These are phyloP conservation scores for Drosophila obscura DNA, from an alignment of 1,140 invertebrate genomes.

Conservation along the genomic window DNA sequence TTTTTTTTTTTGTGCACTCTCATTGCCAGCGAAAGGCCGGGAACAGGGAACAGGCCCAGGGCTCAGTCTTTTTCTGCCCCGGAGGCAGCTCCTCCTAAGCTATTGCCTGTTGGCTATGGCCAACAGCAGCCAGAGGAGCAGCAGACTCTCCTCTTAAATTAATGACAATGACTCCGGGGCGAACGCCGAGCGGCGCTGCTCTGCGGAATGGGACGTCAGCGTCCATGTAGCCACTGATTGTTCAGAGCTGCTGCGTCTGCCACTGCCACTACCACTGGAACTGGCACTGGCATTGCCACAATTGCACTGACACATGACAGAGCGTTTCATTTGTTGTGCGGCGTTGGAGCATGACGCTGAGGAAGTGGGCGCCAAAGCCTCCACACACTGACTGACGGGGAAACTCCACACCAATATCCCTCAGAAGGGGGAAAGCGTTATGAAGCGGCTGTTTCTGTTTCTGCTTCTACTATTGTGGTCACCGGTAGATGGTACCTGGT, in stretches of 20 bases:
- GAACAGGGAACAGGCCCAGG: slow-evolving; percentile 31
- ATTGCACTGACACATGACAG: slow-evolving; percentile 79
- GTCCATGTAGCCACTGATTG: slow-evolving; percentile 70
- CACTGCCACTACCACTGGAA: slow-evolving; percentile 44
- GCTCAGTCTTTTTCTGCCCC: slow-evolving; percentile 3
- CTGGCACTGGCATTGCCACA: slow-evolving; percentile 51
- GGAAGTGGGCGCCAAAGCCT: slow-evolving; percentile 57
- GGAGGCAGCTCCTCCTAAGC: slow-evolving; percentile 55
- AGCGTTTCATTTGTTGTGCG: slow-evolving; percentile 77
- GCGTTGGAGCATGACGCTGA: slow-evolving; percentile 55
- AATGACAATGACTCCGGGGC: slow-evolving; percentile 77
- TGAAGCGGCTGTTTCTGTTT: slow-evolving; percentile 27
- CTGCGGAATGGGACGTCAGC: slow-evolving; percentile 22
- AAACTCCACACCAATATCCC: no score
- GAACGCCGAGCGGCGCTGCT: background rate
- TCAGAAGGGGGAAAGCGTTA: slow-evolving; percentile 28
- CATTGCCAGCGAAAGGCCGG: slow-evolving; percentile 44
- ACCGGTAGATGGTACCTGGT: no score
- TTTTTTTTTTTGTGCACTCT: slow-evolving; percentile 59
- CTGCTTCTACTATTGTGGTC: no score
- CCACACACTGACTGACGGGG: no score
- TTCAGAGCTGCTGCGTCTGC: slow-evolving; percentile 52
- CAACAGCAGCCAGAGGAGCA: slow-evolving; percentile 28
- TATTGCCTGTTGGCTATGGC: slow-evolving; percentile 63
- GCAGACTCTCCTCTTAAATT: slow-evolving; percentile 40